phyloP scores from a whole-genome alignment of 2,113 vertebrate species.

The Micronisus gabar region DNA sequence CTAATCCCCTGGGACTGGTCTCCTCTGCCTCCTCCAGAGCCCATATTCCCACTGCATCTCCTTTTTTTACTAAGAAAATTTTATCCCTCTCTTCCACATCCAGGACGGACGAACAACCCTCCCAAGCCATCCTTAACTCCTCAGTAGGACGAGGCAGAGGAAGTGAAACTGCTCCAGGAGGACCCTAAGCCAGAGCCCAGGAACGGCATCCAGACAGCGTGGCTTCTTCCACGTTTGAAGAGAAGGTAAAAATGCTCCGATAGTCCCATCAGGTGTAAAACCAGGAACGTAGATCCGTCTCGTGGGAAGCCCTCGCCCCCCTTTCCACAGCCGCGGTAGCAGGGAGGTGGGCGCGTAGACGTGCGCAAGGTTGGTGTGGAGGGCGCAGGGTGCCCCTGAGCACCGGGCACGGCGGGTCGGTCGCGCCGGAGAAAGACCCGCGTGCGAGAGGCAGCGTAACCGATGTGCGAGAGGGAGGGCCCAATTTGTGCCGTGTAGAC shows the following conservation, averaged over 20 bases:
- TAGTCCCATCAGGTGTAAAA: neutral
- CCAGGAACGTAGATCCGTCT: neutral
- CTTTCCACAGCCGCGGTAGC: fast-evolving
- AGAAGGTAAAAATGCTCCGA: neutral
- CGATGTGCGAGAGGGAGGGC: neutral
- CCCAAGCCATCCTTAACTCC: neutral
- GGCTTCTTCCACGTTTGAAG: neutral
- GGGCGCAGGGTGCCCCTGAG: neutral
- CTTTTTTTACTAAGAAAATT: neutral
- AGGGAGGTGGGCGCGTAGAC: neutral
- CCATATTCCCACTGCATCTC: neutral
- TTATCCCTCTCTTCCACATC: neutral
- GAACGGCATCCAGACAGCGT: neutral
- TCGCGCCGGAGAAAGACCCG: neutral
- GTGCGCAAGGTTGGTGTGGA: fast-evolving
- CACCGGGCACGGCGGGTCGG: neutral
- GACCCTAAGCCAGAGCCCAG: neutral
- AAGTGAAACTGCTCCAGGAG: neutral
- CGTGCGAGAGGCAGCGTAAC: neutral
- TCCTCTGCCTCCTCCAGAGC: neutral
- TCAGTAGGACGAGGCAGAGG: neutral
- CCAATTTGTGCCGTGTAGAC: neutral
- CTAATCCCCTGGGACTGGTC: neutral
- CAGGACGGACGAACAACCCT: neutral
- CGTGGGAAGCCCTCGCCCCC: neutral